These are phyloP conservation scores for Callorhinus ursinus DNA, from an alignment of 2,113 vertebrate genomes.

Conservation along the genomic window DNA sequence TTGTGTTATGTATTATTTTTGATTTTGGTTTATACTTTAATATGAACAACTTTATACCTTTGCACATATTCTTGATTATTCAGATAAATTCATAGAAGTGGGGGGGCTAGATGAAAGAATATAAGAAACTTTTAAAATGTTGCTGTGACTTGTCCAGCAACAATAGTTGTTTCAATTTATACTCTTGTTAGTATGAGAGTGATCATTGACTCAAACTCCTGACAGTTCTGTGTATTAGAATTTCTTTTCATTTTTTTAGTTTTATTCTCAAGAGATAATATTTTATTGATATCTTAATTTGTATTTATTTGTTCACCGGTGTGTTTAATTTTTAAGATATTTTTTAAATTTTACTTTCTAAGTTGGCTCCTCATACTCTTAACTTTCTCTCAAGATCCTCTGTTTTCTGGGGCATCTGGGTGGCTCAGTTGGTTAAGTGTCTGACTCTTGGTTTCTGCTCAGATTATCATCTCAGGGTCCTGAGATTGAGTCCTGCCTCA, in stretches of 20 bases:
- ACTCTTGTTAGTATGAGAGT: background rate
- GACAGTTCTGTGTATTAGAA: background rate
- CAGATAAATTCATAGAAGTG: slow-evolving; percentile 1
- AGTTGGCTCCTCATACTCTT: background rate
- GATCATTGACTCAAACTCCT: background rate
- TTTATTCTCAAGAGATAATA: background rate
- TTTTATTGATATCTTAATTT: background rate
- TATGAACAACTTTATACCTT: background rate
- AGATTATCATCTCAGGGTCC: background rate
- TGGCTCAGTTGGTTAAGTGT: background rate
- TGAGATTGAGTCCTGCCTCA: background rate
- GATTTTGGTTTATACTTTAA: slow-evolving; percentile 2
- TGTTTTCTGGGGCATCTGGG: background rate
- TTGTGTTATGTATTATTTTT: background rate
- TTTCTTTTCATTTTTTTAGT: background rate
- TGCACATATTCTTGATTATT: background rate
- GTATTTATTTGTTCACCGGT: background rate
- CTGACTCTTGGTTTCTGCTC: background rate
- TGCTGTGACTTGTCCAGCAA: background rate
- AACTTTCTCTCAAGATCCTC: background rate
- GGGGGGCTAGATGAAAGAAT: background rate
- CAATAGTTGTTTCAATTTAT: background rate
- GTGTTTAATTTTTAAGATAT: background rate
- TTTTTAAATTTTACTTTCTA: slow-evolving; percentile 34
- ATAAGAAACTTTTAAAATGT: background rate